These are phyloP conservation scores for Zootoca vivipara DNA, from an alignment of 2,113 vertebrate species.

Conservation along the genomic window DNA sequence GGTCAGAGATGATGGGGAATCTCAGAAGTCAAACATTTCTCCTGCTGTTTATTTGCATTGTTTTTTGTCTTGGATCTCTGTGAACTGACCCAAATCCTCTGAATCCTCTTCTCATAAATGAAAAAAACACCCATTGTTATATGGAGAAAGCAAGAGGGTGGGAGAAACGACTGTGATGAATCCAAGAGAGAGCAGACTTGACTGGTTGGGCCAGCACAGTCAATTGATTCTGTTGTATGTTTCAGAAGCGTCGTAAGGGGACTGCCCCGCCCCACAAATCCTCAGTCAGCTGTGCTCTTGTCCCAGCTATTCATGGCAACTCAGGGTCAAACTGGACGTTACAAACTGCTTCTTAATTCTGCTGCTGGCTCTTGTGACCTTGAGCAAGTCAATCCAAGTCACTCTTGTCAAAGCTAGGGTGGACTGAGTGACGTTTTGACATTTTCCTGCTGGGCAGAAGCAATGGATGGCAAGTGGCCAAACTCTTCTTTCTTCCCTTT, in stretches of 20 bases:
- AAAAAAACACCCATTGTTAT: not conserved
- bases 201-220: not conserved
- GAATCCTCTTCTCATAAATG: not conserved
- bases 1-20: not conserved
- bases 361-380: not conserved
- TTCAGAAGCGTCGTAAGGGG: not conserved
- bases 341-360: not conserved
- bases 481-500: not conserved
- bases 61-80: rapidly evolving
- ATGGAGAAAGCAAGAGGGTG: not conserved
- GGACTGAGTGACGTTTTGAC: not conserved
- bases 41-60: constrained; percentile 11
- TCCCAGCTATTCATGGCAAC: not conserved
- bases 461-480: not conserved
- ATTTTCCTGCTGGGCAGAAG: not conserved
- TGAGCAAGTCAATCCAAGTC: not conserved
- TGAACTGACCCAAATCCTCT: not conserved
- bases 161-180: not conserved
- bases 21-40: constrained; percentile 8
- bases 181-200: not conserved
- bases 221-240: not conserved
- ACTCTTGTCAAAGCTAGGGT: not conserved
- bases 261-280: too few relatives aligned
- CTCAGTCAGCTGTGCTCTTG: not conserved
- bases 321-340: not conserved